phyloP scores from a whole-genome alignment of 2,888 invertebrate genomes.

The Chaetoderma sp. region DNA sequence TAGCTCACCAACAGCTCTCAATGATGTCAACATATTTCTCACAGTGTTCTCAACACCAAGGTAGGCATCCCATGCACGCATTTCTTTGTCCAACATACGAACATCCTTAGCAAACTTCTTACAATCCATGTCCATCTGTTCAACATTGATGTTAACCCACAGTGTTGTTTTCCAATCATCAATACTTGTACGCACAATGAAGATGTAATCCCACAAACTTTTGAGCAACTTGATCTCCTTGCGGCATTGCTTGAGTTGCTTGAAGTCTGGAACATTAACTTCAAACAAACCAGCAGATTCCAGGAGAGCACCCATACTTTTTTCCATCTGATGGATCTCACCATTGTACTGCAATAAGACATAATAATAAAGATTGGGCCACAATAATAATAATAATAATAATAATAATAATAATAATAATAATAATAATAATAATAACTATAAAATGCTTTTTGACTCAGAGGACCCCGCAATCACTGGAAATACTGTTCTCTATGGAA shows the following conservation, averaged over 20 bases:
- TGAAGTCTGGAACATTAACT: slow-evolving; percentile 94
- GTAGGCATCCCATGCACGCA: slow-evolving; percentile 94
- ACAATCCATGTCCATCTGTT: slow-evolving; percentile 98
- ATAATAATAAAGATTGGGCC: slow-evolving; percentile 17
- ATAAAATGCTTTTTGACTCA: too few relatives aligned
- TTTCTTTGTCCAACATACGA: slow-evolving; percentile 88
- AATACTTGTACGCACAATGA: slow-evolving; percentile 89
- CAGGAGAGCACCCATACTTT: slow-evolving; percentile 87
- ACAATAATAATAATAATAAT: not conserved
- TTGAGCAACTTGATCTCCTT: slow-evolving; percentile 83
- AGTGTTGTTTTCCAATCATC: slow-evolving; percentile 98
- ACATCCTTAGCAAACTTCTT: slow-evolving; percentile 91
- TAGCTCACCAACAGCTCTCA: slow-evolving; percentile 93
- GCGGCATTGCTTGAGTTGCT: slow-evolving; percentile 89
- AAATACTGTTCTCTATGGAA: too few relatives aligned
- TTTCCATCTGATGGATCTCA: slow-evolving; percentile 84
- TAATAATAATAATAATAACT: not conserved
- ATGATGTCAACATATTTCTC: slow-evolving; percentile 95
- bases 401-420: not conserved
- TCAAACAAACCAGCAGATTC: slow-evolving; percentile 94
- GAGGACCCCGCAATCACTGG: not conserved
- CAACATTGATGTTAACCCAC: slow-evolving; percentile 96
- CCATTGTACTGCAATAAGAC: slow-evolving; percentile 82
- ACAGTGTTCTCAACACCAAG: slow-evolving; percentile 89
- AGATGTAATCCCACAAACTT: slow-evolving; percentile 96